phyloP scores from a whole-genome alignment of 2,888 invertebrate species.

The Andrena camellia region DNA sequence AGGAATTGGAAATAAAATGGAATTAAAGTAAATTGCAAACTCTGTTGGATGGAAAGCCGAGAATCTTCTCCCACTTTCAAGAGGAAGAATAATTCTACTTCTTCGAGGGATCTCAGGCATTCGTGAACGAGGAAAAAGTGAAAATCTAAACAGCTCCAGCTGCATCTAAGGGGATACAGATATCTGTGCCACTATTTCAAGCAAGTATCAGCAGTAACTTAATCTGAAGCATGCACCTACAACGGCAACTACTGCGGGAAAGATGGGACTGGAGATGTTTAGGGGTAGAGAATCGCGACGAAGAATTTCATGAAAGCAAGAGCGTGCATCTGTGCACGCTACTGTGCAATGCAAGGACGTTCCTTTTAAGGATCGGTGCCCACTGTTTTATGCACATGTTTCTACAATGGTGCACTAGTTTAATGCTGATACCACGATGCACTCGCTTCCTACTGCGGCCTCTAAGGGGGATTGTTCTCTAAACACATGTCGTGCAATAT shows the following conservation, averaged over 20 bases:
- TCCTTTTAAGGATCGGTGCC: conserved; percentile 63
- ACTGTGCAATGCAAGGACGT: conserved; percentile 68
- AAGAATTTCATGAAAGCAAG: conserved; percentile 69
- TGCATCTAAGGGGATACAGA: conserved; percentile 54
- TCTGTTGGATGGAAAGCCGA: too few relatives aligned
- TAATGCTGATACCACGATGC: conserved; percentile 64
- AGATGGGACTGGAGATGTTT: conserved; percentile 67
- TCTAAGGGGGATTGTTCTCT: conserved; percentile 56
- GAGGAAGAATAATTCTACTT: background rate
- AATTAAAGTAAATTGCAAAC: too few relatives aligned
- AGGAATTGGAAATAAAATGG: too few relatives aligned
- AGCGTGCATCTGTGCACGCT: conserved; percentile 62
- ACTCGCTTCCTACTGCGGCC: conserved; percentile 60
- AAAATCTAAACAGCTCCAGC: conserved; percentile 15
- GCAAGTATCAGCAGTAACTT: conserved; percentile 60
- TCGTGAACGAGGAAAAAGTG: conserved; percentile 6
- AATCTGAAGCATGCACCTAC: conserved; percentile 61
- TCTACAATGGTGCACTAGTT: conserved; percentile 66
- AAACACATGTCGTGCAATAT: conserved; percentile 67
- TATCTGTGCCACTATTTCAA: conserved; percentile 61
- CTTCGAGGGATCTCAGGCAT: conserved; percentile 1
- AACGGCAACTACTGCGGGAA: conserved; percentile 43
- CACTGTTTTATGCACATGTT: conserved; percentile 66
- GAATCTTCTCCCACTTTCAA: background rate
- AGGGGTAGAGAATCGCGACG: conserved; percentile 59